Conservation (phyloP, 2,888 invertebrate species). For the Pristionchus entomophagus region DNA sequence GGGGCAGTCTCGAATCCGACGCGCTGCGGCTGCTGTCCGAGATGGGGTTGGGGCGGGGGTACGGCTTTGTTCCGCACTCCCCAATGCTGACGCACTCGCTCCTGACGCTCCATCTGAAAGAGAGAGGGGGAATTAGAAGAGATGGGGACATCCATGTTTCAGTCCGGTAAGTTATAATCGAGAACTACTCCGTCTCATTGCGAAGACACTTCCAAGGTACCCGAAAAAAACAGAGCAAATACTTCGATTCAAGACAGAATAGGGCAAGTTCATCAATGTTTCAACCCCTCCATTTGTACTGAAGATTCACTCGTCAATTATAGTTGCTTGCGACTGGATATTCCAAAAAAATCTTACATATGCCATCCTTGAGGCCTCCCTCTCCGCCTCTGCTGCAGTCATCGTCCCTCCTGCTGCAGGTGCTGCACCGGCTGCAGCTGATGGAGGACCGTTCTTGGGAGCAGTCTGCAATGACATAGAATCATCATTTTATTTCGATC, state of each 20-base stretch:
- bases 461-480: neutral
- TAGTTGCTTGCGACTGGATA: neutral
- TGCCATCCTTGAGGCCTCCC: neutral
- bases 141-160: too few relatives aligned
- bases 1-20: neutral
- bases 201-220: too few relatives aligned
- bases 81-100: slow-evolving; percentile 23
- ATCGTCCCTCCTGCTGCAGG: neutral
- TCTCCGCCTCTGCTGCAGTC: slow-evolving; percentile 2
- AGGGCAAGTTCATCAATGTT: neutral
- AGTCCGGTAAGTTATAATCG: too few relatives aligned
- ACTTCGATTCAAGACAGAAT: too few relatives aligned
- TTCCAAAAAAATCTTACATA: neutral
- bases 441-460: neutral
- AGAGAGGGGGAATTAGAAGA: neutral
- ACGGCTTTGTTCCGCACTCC: slow-evolving; percentile 12
- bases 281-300: neutral
- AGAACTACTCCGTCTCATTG: too few relatives aligned
- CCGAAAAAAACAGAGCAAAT: too few relatives aligned
- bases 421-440: neutral
- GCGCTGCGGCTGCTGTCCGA: neutral
- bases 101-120: slow-evolving; percentile 9
- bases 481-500: too few relatives aligned
- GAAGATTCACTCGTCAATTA: neutral
- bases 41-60: slow-evolving; percentile 19